Evolutionary conservation across 2,113 vertebrate species (phyloP), one percentile per base, ranked within the genome.

Genomic region (Pipra filicauda): DNA sequence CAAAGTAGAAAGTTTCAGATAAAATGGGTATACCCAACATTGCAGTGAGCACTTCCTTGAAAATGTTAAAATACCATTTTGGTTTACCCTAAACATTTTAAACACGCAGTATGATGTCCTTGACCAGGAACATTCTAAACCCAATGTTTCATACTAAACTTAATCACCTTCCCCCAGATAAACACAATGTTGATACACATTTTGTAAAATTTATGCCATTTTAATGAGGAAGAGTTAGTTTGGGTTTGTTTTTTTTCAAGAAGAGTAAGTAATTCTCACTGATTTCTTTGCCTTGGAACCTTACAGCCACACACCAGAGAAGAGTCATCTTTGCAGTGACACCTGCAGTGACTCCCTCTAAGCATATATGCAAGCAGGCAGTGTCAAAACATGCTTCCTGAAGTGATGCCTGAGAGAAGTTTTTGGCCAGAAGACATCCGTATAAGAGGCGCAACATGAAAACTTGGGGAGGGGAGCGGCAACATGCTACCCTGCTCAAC

Each of bases 321-420:
- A 57, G 66, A 83, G 37, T 44, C 35, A 0, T 83, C 76, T 76
- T 46, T 70, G 39, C 55, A 64, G 43, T 77, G 82, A 91, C 88
- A 95, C 82, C 71, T 94, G 72, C 64, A 93, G 30, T 55, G 57
- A 85, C 51, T 92, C 55, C 35, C 35, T 66, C 57, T 51, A 73
- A 90, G 73, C 15, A 2, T 52, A 35, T 48, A 80, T 70, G 61
- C 85, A 90, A 81, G 48, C 52, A 81, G 33, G 64, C 64, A 92
- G 52, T 84, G 79, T 74, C 90, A 95, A 95, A 96, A 91, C 54
- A 66, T 13, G 48, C 82, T 85, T 88, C 71, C 43, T 79, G 11
- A 78, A 93, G 52, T 35, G 61, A 76, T 15, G 59, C 30, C 72
- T 37, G 51, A 70, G n/a, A 67, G 61, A 81, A 71, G 41, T n/a